Evolutionary conservation across 2,888 invertebrate species (phyloP), one percentile per base, ranked within the genome.

Genomic region (Ochlodes sylvanus): DNA sequence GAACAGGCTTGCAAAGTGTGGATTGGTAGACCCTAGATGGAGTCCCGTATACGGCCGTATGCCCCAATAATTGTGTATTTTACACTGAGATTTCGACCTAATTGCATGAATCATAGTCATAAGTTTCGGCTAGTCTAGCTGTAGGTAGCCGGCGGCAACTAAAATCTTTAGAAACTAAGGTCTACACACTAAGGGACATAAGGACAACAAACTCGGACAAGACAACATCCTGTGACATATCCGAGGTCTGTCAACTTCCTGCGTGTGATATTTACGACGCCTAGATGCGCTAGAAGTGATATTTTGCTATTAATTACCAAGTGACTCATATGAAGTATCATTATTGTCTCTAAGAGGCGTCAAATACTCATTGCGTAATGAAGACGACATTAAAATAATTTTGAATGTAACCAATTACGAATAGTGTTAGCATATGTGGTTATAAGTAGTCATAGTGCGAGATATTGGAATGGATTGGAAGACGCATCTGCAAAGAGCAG

Each of bases 221-320:
- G 15, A 32, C 15, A 19, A 64, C 72, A 72, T 76, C 73, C 75
- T 70, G 75, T 64, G 47, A 63, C 63, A 73, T 60, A 71, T 68
- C 69, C 69, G 65, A 72, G 71, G 70, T 74, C 71, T 65, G 70
- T 75, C 72, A 73, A 75, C 75, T 73, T 76, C 75, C 75, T 75
- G 69, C 42, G 57, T 47, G n/a, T 66, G 69, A 72, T 69, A 73
- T 65, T 58, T 57, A 65, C 57, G 57, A 50, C 44, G 47, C 34
- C 50, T 44, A 65, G 65, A 57, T n/a, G 57, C 64, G 58, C 38
- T 57, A 65, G 34, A 65, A 19, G 7, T 57, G 55, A 47, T 58
- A n/a, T n/a, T n/a, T 52, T 14, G n/a, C 27, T 41, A 58, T 58
- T 65, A 65, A 65, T 65, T 58, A 65, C 19, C 52, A 41, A 65